Base-by-base conservation (phyloP, 2,797 vertebrate species). In the Cirrhinus mrigala region DNA sequence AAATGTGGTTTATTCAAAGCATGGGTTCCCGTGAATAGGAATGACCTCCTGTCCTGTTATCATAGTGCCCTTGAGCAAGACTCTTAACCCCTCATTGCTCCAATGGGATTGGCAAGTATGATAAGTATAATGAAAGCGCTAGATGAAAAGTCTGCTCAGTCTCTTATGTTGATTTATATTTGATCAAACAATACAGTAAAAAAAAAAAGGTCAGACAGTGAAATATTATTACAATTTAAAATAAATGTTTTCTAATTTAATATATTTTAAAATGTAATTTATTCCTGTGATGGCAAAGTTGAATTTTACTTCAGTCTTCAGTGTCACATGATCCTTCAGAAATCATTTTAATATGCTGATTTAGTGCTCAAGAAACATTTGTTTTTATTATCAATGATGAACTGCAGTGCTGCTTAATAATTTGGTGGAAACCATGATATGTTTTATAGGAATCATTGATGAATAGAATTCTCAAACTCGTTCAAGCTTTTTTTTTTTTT, bases 1-100 rank as follows among this genome's bases (percentile, higher is more conserved):
- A 27, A 12, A 20, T 10, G 24, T 74, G 22, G 44, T 50, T 66
- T 37, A 50, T 37, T 27, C 4, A 3, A 64, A 46, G 20, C 24
- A 82, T 4, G 24, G 10, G 54, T 48, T 58, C 10, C 24, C n/a
- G 24, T 73, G 33, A 40, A 71, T 44, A 29, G 6, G 69, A 62
- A 46, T 22, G 24, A 75, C 46, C 81, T 66, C 46, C 60, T 77
- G 62, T 69, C 3, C 15, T 77, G n/a, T 84, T 56, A 77, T 69
- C 48, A 44, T 16, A 56, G 50, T 56, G 62, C 8, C 82, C 29
- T 76, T 83, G 73, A 68, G 8, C 16, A 46, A 40, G 29, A 77
- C 48, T 54, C 9, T 16, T 76, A 83, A 54, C 60, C 74, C 74
- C 50, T 76, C 5, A 77, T 78, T 56, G 69, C 18, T 58, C 22